Evolutionary conservation across 35 echinoderm and acorn worm species (phyloP).

Genomic region (Apostichopus parvimensis): DNA sequence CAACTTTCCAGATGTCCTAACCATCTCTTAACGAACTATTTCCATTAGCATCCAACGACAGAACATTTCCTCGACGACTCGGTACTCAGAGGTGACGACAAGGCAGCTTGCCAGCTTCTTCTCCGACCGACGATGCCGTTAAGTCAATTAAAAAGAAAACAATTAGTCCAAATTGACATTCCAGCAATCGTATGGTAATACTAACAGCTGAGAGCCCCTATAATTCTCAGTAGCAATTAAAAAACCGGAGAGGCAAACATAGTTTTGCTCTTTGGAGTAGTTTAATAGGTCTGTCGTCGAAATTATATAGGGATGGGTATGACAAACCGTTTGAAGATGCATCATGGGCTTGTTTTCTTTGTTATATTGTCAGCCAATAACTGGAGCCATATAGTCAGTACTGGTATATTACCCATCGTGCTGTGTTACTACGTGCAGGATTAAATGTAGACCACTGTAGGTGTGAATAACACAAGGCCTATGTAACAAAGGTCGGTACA

Average conservation of each 20-base stretch:
- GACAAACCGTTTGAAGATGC: too few species aligned
- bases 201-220: neutral
- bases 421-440: too few species aligned
- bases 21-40: neutral
- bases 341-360: too few species aligned
- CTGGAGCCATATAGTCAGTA: too few species aligned
- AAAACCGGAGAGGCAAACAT: neutral
- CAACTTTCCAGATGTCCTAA: neutral
- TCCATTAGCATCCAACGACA: neutral
- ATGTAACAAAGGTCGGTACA: too few species aligned
- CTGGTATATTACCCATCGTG: too few species aligned
- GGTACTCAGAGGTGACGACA: neutral
- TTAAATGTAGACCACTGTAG: too few species aligned
- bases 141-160: neutral
- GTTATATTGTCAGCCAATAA: too few species aligned
- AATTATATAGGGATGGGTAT: too few species aligned
- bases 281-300: too few species aligned
- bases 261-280: neutral
- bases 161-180: neutral
- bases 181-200: neutral
- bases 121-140: neutral
- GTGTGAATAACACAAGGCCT: too few species aligned
- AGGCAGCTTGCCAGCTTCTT: neutral
- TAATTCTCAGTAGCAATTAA: neutral
- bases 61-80: neutral